A percentile compares a stretch with the other conserved stretches of the same genome.
Evolutionary conservation across 2,888 invertebrate species (phyloP).

Genomic region (Geophilus truncorum): DNA sequence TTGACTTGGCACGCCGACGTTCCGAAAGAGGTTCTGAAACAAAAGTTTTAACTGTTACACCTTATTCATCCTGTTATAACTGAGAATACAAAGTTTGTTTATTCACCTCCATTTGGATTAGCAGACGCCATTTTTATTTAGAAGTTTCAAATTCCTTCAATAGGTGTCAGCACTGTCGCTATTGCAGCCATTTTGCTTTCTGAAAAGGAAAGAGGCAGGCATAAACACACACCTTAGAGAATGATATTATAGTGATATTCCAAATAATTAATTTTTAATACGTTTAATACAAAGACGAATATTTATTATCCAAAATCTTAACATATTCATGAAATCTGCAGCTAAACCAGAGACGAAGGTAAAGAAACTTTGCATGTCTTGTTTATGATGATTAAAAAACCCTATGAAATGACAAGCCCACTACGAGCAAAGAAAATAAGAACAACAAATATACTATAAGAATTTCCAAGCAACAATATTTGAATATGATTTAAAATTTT

Average conservation of each 20-base stretch:
- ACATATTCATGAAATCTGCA: background rate
- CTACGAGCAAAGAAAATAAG: background rate
- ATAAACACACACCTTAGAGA: too few species aligned
- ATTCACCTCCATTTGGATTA: background rate
- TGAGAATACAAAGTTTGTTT: background rate
- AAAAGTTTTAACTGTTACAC: background rate
- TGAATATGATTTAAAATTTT: background rate
- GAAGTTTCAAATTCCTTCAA: background rate
- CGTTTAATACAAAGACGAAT: too few species aligned
- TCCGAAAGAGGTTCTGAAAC: background rate
- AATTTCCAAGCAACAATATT: background rate
- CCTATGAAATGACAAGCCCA: constrained; percentile 2
- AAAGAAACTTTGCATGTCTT: background rate
- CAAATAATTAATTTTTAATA: too few species aligned
- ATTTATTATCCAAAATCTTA: background rate
- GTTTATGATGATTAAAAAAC: background rate
- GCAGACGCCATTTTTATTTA: background rate
- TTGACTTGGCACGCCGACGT: background rate
- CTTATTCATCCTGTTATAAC: too few species aligned
- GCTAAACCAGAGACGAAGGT: background rate
- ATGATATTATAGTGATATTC: too few species aligned
- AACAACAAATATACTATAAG: too few species aligned
- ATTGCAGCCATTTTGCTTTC: background rate
- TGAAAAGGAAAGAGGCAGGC: background rate
- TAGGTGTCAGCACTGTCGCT: background rate